Percentiles rank a stretch among this genome's conserved stretches.
Conservation (phyloP, 1,140 invertebrate species). For the Pararge aegeria region DNA sequence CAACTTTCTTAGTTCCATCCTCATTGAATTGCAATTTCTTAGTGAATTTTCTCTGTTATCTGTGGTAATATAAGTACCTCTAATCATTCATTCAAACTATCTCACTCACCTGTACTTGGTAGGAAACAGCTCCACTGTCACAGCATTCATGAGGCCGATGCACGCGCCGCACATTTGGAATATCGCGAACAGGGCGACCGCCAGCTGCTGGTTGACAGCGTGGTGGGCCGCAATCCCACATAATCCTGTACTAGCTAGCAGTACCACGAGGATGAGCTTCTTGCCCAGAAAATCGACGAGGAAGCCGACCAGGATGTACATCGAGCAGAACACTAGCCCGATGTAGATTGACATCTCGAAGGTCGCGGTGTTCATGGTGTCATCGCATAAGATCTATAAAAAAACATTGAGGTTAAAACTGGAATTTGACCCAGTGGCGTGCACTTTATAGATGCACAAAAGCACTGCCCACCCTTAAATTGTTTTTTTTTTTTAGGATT, state of each 20-base stretch:
- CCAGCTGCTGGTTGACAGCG: slow-evolving; percentile 45
- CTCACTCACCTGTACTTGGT: slow-evolving; percentile 55
- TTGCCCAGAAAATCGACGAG: slow-evolving; percentile 69
- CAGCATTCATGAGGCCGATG: slow-evolving; percentile 72
- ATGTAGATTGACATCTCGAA: slow-evolving; percentile 71
- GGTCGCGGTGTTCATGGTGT: slow-evolving; percentile 62
- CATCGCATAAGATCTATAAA: slow-evolving; percentile 49
- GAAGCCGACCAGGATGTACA: slow-evolving; percentile 70
- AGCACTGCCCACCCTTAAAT: no score
- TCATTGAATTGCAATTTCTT: no score
- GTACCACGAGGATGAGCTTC: slow-evolving; percentile 55
- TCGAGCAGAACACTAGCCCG: slow-evolving; percentile 67
- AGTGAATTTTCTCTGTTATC: no score
- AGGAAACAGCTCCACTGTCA: slow-evolving; percentile 68
- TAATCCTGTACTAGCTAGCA: slow-evolving; percentile 49
- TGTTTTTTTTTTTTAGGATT: no score
- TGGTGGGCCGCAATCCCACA: slow-evolving; percentile 54
- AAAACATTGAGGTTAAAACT: background rate
- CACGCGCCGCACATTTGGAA: slow-evolving; percentile 73
- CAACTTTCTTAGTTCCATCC: no score
- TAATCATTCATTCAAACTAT: background rate
- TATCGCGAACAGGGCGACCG: slow-evolving; percentile 62
- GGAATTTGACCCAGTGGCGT: no score
- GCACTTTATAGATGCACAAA: no score
- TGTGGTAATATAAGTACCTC: no score